Evolutionary conservation across 2,113 vertebrate genomes (phyloP), one percentile per base, ranked within the genome.

Genomic region (Ameiurus melas): DNA sequence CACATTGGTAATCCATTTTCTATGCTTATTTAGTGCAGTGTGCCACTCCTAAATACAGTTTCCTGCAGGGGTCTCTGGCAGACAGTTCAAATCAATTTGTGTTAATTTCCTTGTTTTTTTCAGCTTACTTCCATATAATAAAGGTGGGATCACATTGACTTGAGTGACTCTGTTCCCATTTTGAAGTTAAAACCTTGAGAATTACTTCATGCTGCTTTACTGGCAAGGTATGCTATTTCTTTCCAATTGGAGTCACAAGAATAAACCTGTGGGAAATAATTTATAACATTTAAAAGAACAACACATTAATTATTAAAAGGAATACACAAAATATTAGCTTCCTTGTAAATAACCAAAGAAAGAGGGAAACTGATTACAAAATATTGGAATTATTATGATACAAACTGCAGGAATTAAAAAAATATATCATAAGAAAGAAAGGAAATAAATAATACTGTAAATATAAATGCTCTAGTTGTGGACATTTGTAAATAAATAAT

Each of bases 1-100:
- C 25, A 16, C 27, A 78, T 13, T 51, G 43, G 22, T 22, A 57
- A 58, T 25, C 60, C 62, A 79, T 83, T 88, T 19, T 58, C 57
- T 43, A 22, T 47, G 57, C 57, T 83, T 53, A 85, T 84, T 85
- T 36, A 87, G 55, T n/a, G 82, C 57, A 78, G 70, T 89, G 75
- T 0, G 0, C 60, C 30, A 81, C n/a, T 47, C 53, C 36, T 62
- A 30, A 70, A 43, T 55, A 78, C 64, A 78, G 80, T 77, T 87
- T 87, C 83, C 68, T 70, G 78, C 66, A 33, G 55, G 16, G 20
- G 51, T 64, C 8, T 84, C n/a, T 85, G 66, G 39, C 53, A 57
- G 19, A n/a, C 53, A 82, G 60, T 70, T 55, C 58, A 53, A 79
- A 82, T 70, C 10, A 60, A 1, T 13, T 30, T 84, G 20, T 51